Base-by-base conservation (phyloP, 1,140 invertebrate genomes). In the Theocolax elegans region DNA sequence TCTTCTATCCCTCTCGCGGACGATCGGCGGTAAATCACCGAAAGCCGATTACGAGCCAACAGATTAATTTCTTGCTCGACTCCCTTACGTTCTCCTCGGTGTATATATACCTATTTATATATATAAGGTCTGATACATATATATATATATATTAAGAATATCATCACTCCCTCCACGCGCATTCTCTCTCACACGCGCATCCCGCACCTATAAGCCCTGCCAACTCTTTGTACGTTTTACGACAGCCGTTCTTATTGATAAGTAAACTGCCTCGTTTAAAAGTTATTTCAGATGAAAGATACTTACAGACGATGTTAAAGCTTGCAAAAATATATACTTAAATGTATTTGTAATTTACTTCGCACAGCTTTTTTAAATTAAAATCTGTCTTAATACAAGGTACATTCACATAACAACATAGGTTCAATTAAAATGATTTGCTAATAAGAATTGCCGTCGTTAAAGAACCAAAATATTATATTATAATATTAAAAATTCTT, bases 21-120 rank as follows among this genome's bases (percentile, higher is more conserved):
- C 74, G 71, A 68, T 76, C 67, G 72, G 72, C 67, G 60, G 71
- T 81, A 81, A 80, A 81, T 79, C 80, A 81, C 59, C 54, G 58
- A 77, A 85, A 84, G 81, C 83, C 80, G 82, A 85, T 85, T 85
- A 85, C 75, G 56, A 56, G 72, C 75, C 75, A 81, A 80, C 80
- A 80, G 81, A 85, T 83, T 83, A 85, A 83, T 85, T 83, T 80
- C 77, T 79, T 1, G n/a, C 12, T 40, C 53, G 12, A 27, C 23
- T 42, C 46, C 59, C 64, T 56, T 29, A 12, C 25, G 19, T 19
- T 15, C 46, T 23, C 23, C 8, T 38, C 12, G 3, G 29, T 15
- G 10, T 38, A 7, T 3, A 10, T 38, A 56, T 21, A 56, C 29
- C 2, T 25, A 58, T 21, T 25, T 40, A 7, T 54, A 10, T 40